Conservation (phyloP, 2,113 vertebrate species). For the Drymodes brunneopygia region DNA sequence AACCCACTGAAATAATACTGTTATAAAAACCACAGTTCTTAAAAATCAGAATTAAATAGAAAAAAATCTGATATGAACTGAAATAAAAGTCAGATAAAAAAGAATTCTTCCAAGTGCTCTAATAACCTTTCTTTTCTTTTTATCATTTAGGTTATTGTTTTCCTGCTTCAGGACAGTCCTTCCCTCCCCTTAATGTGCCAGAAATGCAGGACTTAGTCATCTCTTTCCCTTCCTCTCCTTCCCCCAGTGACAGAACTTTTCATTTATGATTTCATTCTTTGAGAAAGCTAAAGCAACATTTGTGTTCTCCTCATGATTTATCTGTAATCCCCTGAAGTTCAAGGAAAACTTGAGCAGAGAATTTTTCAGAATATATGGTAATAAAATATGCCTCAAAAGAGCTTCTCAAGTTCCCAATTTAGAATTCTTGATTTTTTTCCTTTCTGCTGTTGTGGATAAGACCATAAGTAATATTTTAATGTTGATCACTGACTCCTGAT, state of each 20-base stretch:
- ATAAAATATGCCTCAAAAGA: constrained; percentile 4
- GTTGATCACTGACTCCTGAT: background rate
- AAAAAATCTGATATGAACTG: background rate
- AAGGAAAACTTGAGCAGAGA: constrained; percentile 5
- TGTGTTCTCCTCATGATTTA: constrained; percentile 6
- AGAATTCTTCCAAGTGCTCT: background rate
- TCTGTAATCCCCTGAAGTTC: background rate
- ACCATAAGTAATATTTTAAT: constrained; percentile 14
- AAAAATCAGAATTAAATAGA: background rate
- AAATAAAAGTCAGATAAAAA: background rate
- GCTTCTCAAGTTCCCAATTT: background rate
- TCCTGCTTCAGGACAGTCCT: constrained; percentile 37
- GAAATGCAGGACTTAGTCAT: constrained; percentile 17
- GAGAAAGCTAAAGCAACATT: constrained; percentile 27
- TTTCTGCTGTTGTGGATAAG: background rate
- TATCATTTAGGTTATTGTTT: constrained; percentile 54
- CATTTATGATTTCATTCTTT: background rate
- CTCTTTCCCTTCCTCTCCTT: background rate
- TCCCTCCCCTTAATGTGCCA: constrained; percentile 2
- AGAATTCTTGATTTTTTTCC: background rate
- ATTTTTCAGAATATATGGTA: background rate
- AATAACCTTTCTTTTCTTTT: constrained; percentile 1
- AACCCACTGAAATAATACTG: too few species aligned
- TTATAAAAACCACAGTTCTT: too few species aligned
- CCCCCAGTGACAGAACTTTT: background rate